Evolutionary conservation across 1,140 invertebrate species (phyloP).

Genomic region (Aphaenogaster floridana): DNA sequence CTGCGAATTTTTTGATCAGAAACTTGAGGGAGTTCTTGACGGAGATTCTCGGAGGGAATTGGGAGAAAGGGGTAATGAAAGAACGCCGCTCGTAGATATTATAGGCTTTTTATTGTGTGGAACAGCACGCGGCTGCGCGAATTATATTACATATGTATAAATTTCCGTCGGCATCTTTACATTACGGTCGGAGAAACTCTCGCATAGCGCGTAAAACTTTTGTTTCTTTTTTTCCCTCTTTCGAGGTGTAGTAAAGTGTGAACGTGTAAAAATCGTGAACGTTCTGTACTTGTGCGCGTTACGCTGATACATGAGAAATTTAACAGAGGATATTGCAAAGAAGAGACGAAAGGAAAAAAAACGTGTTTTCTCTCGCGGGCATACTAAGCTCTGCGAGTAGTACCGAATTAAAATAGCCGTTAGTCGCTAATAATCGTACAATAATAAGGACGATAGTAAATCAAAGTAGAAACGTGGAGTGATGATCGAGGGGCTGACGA

Average conservation of each 20-base stretch:
- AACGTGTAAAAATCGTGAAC: conserved; percentile 48
- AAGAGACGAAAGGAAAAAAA: conserved; percentile 38
- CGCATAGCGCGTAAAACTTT: conserved; percentile 78
- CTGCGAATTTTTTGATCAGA: neutral
- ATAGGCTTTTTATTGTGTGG: conserved; percentile 82
- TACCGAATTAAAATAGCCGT: conserved; percentile 40
- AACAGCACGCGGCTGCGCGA: conserved; percentile 78
- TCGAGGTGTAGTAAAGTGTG: conserved; percentile 1
- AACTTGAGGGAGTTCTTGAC: neutral
- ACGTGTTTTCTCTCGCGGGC: neutral
- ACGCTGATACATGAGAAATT: conserved; percentile 32
- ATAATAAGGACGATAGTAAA: conserved; percentile 43
- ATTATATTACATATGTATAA: conserved; percentile 86
- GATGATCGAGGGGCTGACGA: conserved; percentile 47
- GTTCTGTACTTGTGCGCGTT: conserved; percentile 51
- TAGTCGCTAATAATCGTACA: conserved; percentile 37
- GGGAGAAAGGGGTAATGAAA: neutral
- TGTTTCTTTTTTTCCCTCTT: neutral
- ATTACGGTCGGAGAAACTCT: conserved; percentile 79
- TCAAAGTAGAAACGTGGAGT: conserved; percentile 39
- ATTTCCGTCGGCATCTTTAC: conserved; percentile 83
- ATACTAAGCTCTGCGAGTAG: neutral
- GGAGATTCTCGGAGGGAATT: neutral
- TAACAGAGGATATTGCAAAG: neutral
- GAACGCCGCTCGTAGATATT: conserved; percentile 73